Evolutionary conservation across 2,888 invertebrate species (phyloP), one percentile per base, ranked within the genome.

Genomic region (Calameuta pallipes): DNA sequence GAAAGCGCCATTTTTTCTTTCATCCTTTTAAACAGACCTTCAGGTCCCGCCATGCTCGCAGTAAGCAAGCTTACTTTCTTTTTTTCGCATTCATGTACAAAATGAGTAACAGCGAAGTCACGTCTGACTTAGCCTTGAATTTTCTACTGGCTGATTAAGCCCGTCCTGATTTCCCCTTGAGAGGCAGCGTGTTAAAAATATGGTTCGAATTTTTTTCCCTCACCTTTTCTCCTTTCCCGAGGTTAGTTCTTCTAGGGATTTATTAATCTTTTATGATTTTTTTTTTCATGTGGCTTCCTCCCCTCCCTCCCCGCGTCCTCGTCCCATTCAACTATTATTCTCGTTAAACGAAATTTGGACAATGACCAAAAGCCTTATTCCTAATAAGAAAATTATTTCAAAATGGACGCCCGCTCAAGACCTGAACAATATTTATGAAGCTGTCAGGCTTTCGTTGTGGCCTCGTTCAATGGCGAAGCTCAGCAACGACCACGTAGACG

Each of bases 291-390:
- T 11, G 36, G 11, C 36, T 11, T 36, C 11, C 6, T 1, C 6
- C 23, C 9, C 6, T 23, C 23, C 4, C 41, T 0, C 2, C 1
- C 15, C 0, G 0, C 13, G 0, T 15, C 4, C 1, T 4, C 41
- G 1, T 56, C 1, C 41, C 23, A 56, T 23, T 6, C 23, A 56
- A 56, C 23, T 56, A 56, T 56, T 56, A 23, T 6, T 4, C 23
- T 56, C 23, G 41, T 15, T 23, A 56, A 56, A 56, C 41, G 41
- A 56, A 56, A 56, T 56, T 56, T 56, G 15, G 1, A 56, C 41
- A 56, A 56, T 23, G 9, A 23, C 41, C 41, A 15, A 6, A 6
- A 56, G 9, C 2, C 41, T 56, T 9, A 6, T 23, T 56, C 23
- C 23, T 56, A 56, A 6, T 23, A 56, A 56, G 15, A 15, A 23